These are phyloP conservation scores for Holacanthus passer DNA, from an alignment of 2,113 vertebrate genomes.

Conservation along the genomic window DNA sequence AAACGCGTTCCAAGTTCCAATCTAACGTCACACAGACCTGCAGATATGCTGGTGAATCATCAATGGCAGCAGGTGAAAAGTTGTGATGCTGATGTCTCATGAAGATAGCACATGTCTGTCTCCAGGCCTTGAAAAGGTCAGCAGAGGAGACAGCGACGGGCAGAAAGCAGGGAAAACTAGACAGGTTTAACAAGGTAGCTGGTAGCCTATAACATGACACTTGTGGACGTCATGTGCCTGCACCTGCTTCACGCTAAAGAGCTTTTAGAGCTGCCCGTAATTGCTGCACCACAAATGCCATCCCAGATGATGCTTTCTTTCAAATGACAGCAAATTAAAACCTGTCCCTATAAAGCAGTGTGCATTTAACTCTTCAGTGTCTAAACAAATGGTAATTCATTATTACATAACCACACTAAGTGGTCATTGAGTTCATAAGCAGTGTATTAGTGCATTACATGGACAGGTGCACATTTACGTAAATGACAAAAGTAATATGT, in stretches of 20 bases:
- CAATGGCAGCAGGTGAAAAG: neutral
- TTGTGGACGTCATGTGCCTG: neutral
- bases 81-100: neutral
- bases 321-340: slow-evolving; percentile 35
- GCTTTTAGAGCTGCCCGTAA: slow-evolving; percentile 41
- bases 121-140: neutral
- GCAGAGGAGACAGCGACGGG: neutral
- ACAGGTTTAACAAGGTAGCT: slow-evolving; percentile 25
- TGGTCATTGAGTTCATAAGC: slow-evolving; percentile 8
- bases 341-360: slow-evolving; percentile 8
- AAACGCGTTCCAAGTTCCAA: too few species aligned
- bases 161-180: neutral
- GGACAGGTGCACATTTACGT: neutral
- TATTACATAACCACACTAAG: neutral
- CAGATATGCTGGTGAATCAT: too few species aligned
- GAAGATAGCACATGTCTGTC: neutral
- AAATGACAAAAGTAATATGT: neutral
- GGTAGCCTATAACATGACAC: slow-evolving; percentile 22
- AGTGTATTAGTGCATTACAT: neutral
- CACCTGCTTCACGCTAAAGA: slow-evolving; percentile 37
- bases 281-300: slow-evolving; percentile 24
- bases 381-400: slow-evolving; percentile 27
- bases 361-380: slow-evolving; percentile 19
- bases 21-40: too few species aligned
- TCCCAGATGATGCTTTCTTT: slow-evolving; percentile 38